Conservation (phyloP, 2,888 invertebrate genomes). For the Microctonus aethiopoides region DNA sequence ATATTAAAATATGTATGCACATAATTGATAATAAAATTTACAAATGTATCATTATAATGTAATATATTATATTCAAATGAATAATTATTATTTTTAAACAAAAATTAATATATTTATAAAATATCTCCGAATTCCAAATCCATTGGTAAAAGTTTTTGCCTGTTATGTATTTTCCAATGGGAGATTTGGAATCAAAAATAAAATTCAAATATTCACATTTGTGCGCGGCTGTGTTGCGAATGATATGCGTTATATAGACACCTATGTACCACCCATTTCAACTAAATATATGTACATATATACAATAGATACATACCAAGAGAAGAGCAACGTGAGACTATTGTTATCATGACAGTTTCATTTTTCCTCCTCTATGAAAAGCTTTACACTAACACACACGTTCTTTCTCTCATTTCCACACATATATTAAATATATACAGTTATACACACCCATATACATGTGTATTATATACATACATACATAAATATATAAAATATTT, state of each 20-base stretch:
- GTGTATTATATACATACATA: background rate
- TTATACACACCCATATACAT: background rate
- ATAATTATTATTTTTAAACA: too few species aligned
- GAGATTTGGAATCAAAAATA: slow-evolving; percentile 40
- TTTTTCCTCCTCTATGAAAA: slow-evolving; percentile 21
- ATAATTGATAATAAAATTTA: too few species aligned
- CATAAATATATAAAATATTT: background rate
- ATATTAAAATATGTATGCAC: background rate
- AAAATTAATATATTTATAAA: too few species aligned
- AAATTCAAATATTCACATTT: slow-evolving; percentile 42
- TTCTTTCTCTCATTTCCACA: slow-evolving; percentile 20
- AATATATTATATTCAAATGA: too few species aligned
- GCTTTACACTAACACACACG: slow-evolving; percentile 5
- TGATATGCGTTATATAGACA: slow-evolving; percentile 1
- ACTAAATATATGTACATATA: background rate
- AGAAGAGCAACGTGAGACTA: slow-evolving; percentile 7
- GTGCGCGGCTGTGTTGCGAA: slow-evolving; percentile 13
- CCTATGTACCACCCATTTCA: background rate
- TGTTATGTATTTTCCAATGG: background rate
- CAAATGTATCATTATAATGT: too few species aligned
- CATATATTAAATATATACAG: too few species aligned
- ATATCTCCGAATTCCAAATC: too few species aligned
- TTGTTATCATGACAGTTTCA: slow-evolving; percentile 30
- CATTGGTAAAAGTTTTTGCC: too few species aligned
- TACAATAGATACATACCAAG: background rate